Conservation (phyloP, 2,113 vertebrate species). For the Climacteris rufus region DNA sequence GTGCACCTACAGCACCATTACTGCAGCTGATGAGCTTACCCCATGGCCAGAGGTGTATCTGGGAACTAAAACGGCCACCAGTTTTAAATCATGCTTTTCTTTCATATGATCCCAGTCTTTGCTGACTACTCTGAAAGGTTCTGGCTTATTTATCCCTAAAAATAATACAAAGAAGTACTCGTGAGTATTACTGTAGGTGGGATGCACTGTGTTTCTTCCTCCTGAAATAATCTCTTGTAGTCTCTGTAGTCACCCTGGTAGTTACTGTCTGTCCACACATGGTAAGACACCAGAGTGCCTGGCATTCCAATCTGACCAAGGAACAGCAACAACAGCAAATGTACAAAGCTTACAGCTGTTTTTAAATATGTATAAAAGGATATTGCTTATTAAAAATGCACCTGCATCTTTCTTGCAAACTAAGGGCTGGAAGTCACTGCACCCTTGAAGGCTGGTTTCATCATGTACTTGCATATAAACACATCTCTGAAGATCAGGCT, state of each 20-base stretch:
- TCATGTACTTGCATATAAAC: neutral
- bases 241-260: neutral
- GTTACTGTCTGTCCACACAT: neutral
- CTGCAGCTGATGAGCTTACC: neutral
- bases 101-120: neutral
- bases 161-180: neutral
- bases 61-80: neutral
- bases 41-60: neutral
- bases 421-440: neutral
- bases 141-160: neutral
- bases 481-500: neutral
- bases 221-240: neutral
- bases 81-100: neutral
- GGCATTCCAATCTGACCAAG: neutral
- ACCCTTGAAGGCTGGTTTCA: neutral
- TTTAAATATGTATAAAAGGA: neutral
- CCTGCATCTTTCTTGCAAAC: neutral
- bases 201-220: neutral
- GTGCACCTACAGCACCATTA: neutral
- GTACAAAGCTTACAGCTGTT: neutral
- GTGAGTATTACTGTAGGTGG: neutral
- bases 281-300: neutral
- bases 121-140: conserved; percentile 8
- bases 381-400: neutral
- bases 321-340: neutral